Evolutionary conservation across 2,888 invertebrate species (phyloP).

Genomic region (Pollenia griseotomentosa): DNA sequence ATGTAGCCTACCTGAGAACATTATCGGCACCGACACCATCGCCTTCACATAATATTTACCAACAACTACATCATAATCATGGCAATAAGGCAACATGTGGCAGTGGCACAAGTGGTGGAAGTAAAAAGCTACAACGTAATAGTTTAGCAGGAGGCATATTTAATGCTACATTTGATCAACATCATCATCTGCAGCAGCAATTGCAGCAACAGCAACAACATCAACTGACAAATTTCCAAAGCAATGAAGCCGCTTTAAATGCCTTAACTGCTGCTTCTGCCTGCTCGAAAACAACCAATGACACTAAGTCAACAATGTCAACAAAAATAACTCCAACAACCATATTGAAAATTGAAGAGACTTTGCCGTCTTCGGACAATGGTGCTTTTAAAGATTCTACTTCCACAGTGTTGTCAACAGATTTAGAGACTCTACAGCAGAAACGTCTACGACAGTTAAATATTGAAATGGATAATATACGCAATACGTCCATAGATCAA

Average conservation of each 20-base stretch:
- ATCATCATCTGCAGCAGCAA: conserved; percentile 66
- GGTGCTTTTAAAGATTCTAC: conserved; percentile 35
- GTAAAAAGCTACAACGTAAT: conserved; percentile 73
- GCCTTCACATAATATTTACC: conserved; percentile 74
- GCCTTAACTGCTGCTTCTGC: conserved; percentile 54
- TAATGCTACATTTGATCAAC: conserved; percentile 73
- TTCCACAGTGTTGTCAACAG: conserved; percentile 66
- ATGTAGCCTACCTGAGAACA: conserved; percentile 81
- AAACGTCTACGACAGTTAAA: conserved; percentile 82
- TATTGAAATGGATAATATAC: conserved; percentile 82
- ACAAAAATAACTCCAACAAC: conserved; percentile 74
- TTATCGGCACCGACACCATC: conserved; percentile 81
- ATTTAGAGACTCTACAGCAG: conserved; percentile 78
- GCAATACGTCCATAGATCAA: conserved; percentile 76
- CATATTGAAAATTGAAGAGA: conserved; percentile 82
- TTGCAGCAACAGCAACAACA: conserved; percentile 76
- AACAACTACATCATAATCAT: conserved; percentile 72
- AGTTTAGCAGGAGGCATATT: conserved; percentile 76
- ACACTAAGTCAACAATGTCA: conserved; percentile 70
- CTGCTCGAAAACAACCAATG: conserved; percentile 59
- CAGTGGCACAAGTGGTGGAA: conserved; percentile 73
- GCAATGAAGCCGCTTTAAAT: conserved; percentile 72
- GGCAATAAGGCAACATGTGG: conserved; percentile 61
- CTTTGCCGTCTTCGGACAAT: conserved; percentile 50
- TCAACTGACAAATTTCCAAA: conserved; percentile 81